Evolutionary conservation across 2,888 invertebrate species (phyloP), one percentile per base, ranked within the genome.

Genomic region (Melipona bicolor): DNA sequence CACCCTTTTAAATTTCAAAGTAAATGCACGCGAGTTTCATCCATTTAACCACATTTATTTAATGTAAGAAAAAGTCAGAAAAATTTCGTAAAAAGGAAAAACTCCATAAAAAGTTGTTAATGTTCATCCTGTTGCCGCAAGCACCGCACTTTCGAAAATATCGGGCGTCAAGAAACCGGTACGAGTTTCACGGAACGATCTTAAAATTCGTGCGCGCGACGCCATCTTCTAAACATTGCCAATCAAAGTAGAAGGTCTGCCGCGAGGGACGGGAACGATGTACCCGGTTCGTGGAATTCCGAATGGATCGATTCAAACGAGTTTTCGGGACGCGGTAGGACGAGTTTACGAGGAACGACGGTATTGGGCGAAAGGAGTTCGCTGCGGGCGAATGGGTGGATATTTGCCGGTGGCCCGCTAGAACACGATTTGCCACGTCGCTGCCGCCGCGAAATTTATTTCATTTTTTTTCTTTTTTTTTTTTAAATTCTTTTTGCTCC

Each of bases 261-360:
- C 32, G 77, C 71, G 87, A 72, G 83, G 81, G 77, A 81, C 65
- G 72, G 72, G 81, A 76, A 77, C 73, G 81, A 74, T 78, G 83
- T 73, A 81, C 86, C 79, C 79, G 84, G 85, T 88, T 89, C 89
- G 85, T 81, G 81, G 88, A 89, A 87, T 89, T 85, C 87, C 85
- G 86, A 84, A 79, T 85, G 88, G 88, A 90, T 89, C 88, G 89
- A 90, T 90, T 85, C 87, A 82, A 85, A 86, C 89, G 87, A 89
- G 88, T 89, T 90, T 88, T 90, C 85, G 86, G 87, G 82, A 87
- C 83, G 89, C 75, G 89, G 88, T 85, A 88, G 88, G 88, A 90
- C 84, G 88, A 89, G 87, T 89, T 90, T 89, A 88, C 87, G 88
- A 88, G 87, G 88, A 87, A 89, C 88, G 85, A 89, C 86, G 86